Evolutionary conservation across 2,888 invertebrate species (phyloP), one percentile per base, ranked within the genome.

Genomic region (Drosophila diplacantha): DNA sequence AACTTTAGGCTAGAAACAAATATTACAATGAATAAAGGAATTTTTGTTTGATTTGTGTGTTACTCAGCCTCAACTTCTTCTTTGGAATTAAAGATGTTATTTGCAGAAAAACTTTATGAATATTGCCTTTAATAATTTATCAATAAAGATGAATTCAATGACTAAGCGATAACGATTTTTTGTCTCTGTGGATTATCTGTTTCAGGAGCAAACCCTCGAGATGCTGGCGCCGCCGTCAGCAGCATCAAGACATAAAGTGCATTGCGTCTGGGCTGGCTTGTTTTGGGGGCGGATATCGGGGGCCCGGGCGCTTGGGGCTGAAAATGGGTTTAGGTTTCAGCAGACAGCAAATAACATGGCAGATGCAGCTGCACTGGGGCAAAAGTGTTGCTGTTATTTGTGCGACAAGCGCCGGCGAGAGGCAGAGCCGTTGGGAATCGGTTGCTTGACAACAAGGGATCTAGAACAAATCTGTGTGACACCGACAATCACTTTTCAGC

Each of bases 241-340:
- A 76, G 67, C 58, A 76, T 56, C 54, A 66, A 66, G 55, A 70
- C 82, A 81, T 82, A 76, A 76, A 80, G 76, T 81, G 77, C 77
- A 82, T 57, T 75, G 72, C 65, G 82, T 76, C 80, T 80, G 80
- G 57, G 41, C 14, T 35, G 61, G 69, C 53, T 62, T 61, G 78
- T 64, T 72, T 61, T 65, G 63, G 55, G 80, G 72, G 74, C 35
- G 63, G 59, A 47, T 43, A 53, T 65, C 67, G 56, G 59, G 54
- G 46, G 38, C 16, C 35, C 35, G 20, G 51, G 74, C 53, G 44
- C 11, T 16, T 6, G 32, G 64, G 26, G 29, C 41, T 31, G 20
- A 20, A 20, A 31, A 32, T 24, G 31, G 41, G 41, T 22, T 55
- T 26, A 24, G 69, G 41, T 54, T 53, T 49, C 63, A 49, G 49